Evolutionary conservation across 2,797 vertebrate species (phyloP).

Genomic region (Pangasius krempfi): DNA sequence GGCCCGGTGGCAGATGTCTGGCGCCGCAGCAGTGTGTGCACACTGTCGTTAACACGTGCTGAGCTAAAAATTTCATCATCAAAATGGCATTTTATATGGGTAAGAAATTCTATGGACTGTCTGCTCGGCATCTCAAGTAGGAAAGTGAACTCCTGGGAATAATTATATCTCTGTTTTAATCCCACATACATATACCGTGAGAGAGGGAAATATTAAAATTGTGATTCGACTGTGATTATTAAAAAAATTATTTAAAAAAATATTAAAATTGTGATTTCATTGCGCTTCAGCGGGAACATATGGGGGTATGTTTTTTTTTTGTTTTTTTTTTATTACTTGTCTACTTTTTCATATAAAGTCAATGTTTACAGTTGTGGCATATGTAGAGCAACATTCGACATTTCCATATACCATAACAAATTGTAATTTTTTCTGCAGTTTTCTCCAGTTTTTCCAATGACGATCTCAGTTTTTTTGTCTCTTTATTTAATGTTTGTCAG

Average conservation of each 20-base stretch:
- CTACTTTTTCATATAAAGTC: background rate
- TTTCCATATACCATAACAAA: background rate
- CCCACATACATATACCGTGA: background rate
- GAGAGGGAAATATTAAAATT: background rate
- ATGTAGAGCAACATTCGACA: background rate
- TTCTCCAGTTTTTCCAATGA: background rate
- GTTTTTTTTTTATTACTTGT: background rate
- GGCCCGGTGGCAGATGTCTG: conserved; percentile 55
- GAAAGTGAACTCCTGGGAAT: conserved; percentile 28
- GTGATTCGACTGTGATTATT: background rate
- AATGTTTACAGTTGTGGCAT: background rate
- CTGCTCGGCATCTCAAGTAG: conserved; percentile 47
- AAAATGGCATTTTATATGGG: conserved; percentile 49
- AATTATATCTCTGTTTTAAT: conserved; percentile 35
- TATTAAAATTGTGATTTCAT: background rate
- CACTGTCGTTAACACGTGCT: conserved; percentile 50
- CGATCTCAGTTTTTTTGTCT: too few species aligned
- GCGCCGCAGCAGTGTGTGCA: conserved; percentile 16
- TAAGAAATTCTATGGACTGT: conserved; percentile 47
- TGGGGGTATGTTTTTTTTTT: background rate
- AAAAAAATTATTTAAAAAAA: too few species aligned
- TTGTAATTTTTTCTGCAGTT: background rate
- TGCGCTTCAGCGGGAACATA: background rate
- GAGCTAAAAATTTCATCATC: conserved; percentile 58
- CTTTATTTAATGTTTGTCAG: conserved; percentile 2